These are phyloP conservation scores for Lasiommata megera DNA, from an alignment of 2,888 invertebrate species.

Conservation along the genomic window DNA sequence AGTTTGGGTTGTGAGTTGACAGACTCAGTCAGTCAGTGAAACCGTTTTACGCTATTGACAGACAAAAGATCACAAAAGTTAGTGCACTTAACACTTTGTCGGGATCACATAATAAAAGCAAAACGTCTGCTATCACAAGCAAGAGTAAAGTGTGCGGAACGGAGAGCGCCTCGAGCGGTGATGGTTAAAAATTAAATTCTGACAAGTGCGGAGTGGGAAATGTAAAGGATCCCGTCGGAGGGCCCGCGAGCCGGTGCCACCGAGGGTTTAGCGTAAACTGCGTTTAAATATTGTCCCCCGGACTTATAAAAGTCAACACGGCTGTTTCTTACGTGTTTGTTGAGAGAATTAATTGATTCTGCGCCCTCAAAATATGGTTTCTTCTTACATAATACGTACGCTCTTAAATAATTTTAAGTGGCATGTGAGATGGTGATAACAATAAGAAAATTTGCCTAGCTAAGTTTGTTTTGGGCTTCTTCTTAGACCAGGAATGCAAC, in stretches of 20 bases:
- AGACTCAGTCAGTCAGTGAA: too few species aligned
- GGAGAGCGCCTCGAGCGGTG: constrained; percentile 60
- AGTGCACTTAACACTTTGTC: not conserved
- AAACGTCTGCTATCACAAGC: constrained; percentile 25
- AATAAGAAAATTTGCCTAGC: too few species aligned
- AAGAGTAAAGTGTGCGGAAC: constrained; percentile 49
- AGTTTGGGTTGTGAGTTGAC: too few species aligned
- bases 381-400: too few species aligned
- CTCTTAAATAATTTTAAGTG: too few species aligned
- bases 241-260: constrained; percentile 38
- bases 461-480: too few species aligned
- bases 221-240: constrained; percentile 49
- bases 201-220: constrained; percentile 56
- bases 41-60: too few species aligned
- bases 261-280: constrained; percentile 10
- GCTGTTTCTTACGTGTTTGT: not conserved
- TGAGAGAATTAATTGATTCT: not conserved
- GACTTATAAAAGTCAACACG: not conserved
- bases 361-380: not conserved
- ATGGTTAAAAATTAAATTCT: constrained; percentile 52
- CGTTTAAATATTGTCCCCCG: constrained; percentile 5
- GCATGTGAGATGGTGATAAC: too few species aligned
- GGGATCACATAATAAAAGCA: constrained; percentile 4
- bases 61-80: not conserved
- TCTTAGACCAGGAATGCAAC: too few species aligned